Evolutionary conservation across 2,113 vertebrate genomes (phyloP), one percentile per base, ranked within the genome.

Genomic region (Crypturellus undulatus): DNA sequence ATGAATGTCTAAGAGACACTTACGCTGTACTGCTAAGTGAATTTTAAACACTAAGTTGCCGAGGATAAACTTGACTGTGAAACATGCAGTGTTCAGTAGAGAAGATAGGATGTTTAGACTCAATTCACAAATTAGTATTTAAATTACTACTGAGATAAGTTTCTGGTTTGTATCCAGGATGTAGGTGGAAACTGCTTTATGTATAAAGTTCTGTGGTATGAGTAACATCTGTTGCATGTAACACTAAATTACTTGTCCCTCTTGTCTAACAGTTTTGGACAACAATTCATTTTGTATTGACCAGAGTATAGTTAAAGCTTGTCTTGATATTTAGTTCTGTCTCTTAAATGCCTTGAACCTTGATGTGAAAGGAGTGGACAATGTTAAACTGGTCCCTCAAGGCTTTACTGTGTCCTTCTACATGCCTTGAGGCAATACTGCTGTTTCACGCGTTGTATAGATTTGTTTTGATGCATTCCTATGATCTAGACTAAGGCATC

Each of bases 231-330:
- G 79, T 89, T 94, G 89, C 94, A 93, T 94, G 92, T 96, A 92
- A 96, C 95, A 94, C 96, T 97, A 92, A 97, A 93, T 64, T 83
- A 82, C 84, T 94, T 87, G 89, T 90, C 96, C 90, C 93, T 97
- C 85, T 91, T 91, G 42, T 97, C 95, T 92, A 77, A 93, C 76
- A 63, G 49, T 94, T 97, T 87, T 84, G 94, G 96, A 87, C 92
- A 75, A 43, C 90, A 75, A 87, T 87, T 86, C 77, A 91, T 92
- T 96, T 94, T 95, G 81, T 96, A 86, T 94, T 93, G 92, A 83
- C 96, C 82, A 92, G 96, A 97, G 96, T 97, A 97, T 40, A 96
- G 96, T 98, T 98, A 98, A 98, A 98, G 97, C 98, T 98, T 98
- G 97, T 98, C 97, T 97, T 94, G 92, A 95, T 96, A 93, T 96